These are phyloP conservation scores for Drosophila greeni DNA, from an alignment of 2,888 invertebrate genomes.

Conservation along the genomic window DNA sequence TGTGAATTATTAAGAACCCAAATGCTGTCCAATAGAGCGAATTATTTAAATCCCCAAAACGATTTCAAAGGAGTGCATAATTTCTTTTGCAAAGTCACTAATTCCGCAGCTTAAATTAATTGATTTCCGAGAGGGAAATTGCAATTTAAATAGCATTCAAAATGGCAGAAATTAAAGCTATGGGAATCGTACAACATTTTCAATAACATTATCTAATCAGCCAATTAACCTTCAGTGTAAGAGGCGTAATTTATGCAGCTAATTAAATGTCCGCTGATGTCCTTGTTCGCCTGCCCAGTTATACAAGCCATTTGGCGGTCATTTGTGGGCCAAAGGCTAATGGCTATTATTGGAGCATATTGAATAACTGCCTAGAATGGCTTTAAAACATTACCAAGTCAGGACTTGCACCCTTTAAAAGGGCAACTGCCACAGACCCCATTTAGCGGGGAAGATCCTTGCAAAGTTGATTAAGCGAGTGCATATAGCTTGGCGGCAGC, in stretches of 20 bases:
- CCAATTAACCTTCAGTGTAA: neutral
- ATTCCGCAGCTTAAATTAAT: slow-evolving; percentile 9
- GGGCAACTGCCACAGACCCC: neutral
- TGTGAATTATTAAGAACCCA: slow-evolving; percentile 11
- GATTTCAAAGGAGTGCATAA: slow-evolving; percentile 2
- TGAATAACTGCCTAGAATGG: slow-evolving; percentile 3
- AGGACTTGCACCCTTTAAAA: neutral
- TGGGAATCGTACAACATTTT: neutral
- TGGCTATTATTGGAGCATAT: slow-evolving; percentile 21
- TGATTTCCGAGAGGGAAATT: neutral
- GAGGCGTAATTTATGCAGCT: slow-evolving; percentile 25
- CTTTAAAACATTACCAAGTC: slow-evolving; percentile 4
- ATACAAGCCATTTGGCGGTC: slow-evolving; percentile 1
- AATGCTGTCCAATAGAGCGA: neutral
- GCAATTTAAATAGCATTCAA: neutral
- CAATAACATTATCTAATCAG: slow-evolving; percentile 13
- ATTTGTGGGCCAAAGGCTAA: slow-evolving; percentile 26
- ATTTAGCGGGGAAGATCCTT: slow-evolving; percentile 7
- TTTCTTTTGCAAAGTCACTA: neutral
- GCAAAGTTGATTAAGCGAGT: slow-evolving; percentile 32
- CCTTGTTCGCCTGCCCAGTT: neutral
- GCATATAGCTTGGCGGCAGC: slow-evolving; percentile 25
- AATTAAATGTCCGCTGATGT: slow-evolving; percentile 10
- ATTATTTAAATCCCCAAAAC: slow-evolving; percentile 7
- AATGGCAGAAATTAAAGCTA: neutral